phyloP scores from a whole-genome alignment of 2,797 vertebrate genomes.

The Enteromius fasciolatus region DNA sequence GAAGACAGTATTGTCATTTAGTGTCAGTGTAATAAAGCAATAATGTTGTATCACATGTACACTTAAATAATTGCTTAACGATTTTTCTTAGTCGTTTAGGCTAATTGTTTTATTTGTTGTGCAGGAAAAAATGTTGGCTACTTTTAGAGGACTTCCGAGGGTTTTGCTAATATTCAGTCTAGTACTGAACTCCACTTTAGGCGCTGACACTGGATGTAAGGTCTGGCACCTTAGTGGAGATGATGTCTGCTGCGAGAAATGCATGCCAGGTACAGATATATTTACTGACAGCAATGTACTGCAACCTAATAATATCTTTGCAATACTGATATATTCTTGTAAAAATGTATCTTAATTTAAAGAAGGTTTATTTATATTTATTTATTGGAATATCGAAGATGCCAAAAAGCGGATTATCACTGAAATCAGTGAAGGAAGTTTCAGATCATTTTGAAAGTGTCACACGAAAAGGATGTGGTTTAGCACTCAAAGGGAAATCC shows the following conservation, averaged over 20 bases:
- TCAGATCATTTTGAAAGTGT: conserved; percentile 72
- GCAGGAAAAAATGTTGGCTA: conserved; percentile 58
- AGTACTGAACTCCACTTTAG: conserved; percentile 3
- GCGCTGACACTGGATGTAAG: conserved; percentile 55
- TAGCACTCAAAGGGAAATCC: conserved; percentile 17
- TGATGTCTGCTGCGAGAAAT: conserved; percentile 64
- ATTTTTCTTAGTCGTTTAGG: neutral
- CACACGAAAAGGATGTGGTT: conserved; percentile 62
- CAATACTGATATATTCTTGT: conserved; percentile 1
- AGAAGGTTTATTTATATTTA: neutral
- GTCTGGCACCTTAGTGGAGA: accelerated
- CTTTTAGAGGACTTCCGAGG: conserved; percentile 30
- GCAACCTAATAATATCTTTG: neutral
- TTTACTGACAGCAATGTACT: neutral
- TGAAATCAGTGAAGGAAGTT: conserved; percentile 56
- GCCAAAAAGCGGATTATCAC: neutral
- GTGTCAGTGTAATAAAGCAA: neutral
- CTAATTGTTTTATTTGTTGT: neutral
- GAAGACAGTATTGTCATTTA: neutral
- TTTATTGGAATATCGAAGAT: neutral
- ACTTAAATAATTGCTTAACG: neutral
- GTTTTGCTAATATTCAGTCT: conserved; percentile 53
- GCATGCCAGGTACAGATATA: conserved; percentile 67
- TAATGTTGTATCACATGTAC: neutral
- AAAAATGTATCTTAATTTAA: neutral